Evolutionary conservation across 2,888 invertebrate species (phyloP), one percentile per base, ranked within the genome.

Genomic region (Rhyacophila evoluta): DNA sequence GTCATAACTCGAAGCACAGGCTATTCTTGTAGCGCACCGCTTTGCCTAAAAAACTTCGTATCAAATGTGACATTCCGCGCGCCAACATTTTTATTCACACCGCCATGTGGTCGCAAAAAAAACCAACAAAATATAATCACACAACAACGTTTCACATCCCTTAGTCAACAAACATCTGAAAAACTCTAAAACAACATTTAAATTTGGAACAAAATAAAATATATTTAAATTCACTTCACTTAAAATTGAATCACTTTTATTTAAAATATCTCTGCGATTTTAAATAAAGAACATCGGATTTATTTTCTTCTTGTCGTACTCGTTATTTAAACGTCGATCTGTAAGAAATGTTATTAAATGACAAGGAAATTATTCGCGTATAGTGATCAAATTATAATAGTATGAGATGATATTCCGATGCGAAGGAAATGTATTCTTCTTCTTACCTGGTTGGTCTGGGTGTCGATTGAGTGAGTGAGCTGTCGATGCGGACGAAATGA

Each of bases 401-500:
- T 33, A 33, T 33, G 2, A 6, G 29, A 33, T 33, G 29, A 33
- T 33, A 33, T 33, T 33, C 6, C 29, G 29, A 33, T 33, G 29
- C 29, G 29, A 33, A 6, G 29, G 6, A 33, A 6, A 6, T 33
- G 29, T 2, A 33, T 33, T 33, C 29, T 33, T 33, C 29, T 28
- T 4, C 29, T 15, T 29, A 15, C 19, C 19, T n/a, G 67, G 25
- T 67, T 33, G 71, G 55, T 15, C n/a, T 28, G 28, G 29, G 33
- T 73, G 73, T 77, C 77, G 73, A 73, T 73, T 77, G 83, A 88
- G 88, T 89, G 80, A 89, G 55, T 89, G 89, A 89, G 89, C 84
- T 84, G 85, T 88, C 88, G 88, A 88, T 87, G 85, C 84, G 85
- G 85, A 85, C 87, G 87, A 82, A 86, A 88, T 87, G 87, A 85